These are phyloP conservation scores for Trematomus loennbergii DNA, from an alignment of 2,113 vertebrate species.

Conservation along the genomic window DNA sequence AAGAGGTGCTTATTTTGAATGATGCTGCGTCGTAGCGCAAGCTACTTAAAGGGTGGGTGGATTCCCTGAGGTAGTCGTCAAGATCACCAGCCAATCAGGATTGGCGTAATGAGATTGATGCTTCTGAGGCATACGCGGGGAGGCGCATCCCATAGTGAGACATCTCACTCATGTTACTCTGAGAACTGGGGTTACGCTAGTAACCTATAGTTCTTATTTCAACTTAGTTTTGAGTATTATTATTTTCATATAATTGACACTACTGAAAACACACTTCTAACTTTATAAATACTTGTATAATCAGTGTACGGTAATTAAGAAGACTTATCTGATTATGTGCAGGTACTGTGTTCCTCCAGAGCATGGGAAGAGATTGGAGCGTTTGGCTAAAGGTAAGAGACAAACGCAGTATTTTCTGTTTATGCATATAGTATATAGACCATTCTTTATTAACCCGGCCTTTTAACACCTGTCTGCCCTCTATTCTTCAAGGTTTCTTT, in stretches of 20 bases:
- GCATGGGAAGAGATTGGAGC: slow-evolving; percentile 95
- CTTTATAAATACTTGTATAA: background rate
- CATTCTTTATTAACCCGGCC: background rate
- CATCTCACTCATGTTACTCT: no score
- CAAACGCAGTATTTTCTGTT: background rate
- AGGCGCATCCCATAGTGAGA: no score
- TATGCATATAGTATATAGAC: background rate
- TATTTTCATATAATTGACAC: background rate
- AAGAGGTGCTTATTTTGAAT: no score
- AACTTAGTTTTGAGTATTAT: no score
- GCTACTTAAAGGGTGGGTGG: no score
- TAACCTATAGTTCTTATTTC: background rate
- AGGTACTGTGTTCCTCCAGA: slow-evolving; percentile 98
- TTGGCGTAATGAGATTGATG: no score
- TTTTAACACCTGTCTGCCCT: background rate
- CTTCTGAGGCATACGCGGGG: no score
- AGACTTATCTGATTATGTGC: slow-evolving; percentile 24
- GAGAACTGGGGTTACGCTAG: no score
- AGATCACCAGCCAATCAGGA: no score
- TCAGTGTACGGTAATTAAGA: background rate
- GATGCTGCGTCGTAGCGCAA: no score
- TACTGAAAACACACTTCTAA: background rate
- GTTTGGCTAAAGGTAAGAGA: slow-evolving; percentile 93
- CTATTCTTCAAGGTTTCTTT: slow-evolving; percentile 90
- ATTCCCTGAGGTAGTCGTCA: no score